These are phyloP conservation scores for Drosophila saltans DNA, from an alignment of 1,140 invertebrate species.

Conservation along the genomic window DNA sequence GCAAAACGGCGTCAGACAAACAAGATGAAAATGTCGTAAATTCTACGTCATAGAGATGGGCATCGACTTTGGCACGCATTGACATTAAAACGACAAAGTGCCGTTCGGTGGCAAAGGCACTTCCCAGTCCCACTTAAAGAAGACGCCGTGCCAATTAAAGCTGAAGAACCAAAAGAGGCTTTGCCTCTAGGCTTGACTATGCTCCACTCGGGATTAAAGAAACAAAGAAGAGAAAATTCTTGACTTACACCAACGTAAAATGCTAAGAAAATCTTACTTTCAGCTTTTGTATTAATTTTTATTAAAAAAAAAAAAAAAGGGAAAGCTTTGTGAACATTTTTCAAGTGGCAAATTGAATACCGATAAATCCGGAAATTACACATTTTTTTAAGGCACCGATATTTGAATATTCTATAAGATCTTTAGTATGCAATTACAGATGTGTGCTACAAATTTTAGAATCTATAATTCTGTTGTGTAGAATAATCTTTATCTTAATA, in stretches of 20 bases:
- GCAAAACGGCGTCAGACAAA: slow-evolving; percentile 19
- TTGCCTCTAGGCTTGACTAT: slow-evolving; percentile 29
- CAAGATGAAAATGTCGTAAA: slow-evolving; percentile 42
- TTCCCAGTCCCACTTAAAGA: slow-evolving; percentile 25
- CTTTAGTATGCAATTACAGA: too few relatives aligned
- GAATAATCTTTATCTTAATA: too few relatives aligned
- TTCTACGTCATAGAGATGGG: slow-evolving; percentile 37
- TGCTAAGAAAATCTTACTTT: neutral
- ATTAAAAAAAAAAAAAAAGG: neutral
- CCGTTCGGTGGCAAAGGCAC: slow-evolving; percentile 21
- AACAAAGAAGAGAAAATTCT: neutral
- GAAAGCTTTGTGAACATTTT: neutral
- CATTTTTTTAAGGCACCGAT: neutral
- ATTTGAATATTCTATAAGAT: neutral
- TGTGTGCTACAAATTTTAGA: too few relatives aligned
- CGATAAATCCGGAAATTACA: neutral
- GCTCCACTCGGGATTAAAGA: neutral
- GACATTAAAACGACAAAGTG: slow-evolving; percentile 61
- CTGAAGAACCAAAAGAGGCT: slow-evolving; percentile 22
- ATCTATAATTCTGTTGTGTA: too few relatives aligned
- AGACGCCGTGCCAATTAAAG: slow-evolving; percentile 41
- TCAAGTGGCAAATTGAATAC: neutral
- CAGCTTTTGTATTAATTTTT: neutral
- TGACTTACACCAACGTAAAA: neutral
- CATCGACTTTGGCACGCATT: slow-evolving; percentile 45